Evolutionary conservation across 2,113 vertebrate species (phyloP), one percentile per base, ranked within the genome.

Genomic region (Cephalopterus ornatus): DNA sequence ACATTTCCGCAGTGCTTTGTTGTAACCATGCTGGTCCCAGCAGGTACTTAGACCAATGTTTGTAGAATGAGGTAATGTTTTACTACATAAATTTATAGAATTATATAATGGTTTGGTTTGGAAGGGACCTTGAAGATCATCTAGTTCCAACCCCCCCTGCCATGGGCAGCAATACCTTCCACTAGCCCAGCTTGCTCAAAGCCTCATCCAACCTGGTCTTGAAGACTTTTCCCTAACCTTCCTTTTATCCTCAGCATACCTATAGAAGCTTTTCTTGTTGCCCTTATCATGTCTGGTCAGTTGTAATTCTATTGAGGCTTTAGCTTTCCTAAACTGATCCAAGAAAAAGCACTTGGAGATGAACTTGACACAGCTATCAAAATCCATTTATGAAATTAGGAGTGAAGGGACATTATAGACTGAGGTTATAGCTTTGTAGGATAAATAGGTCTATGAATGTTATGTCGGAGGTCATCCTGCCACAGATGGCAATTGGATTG

Each of bases 381-480:
- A 94, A 94, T n/a, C 41, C 85, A 56, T 93, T 76, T 96, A 59
- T 94, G 58, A 95, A 97, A 88, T 95, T 85, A 92, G 89, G 68
- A 96, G n/a, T 92, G 84, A 93, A 94, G 22, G 56, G 42, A 66
- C 52, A 39, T 92, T 97, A 86, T 47, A 92, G 33, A 47, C 82
- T 94, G 59, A 90, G 22, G 53, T 87, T 79, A 85, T 56, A 50
- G 23, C 67, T 94, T 89, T 53, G 37, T 37, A 79, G 55, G 84
- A 74, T 52, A 96, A 96, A 93, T 79, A 94, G 32, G 49, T 63
- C 46, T 66, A 15, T 50, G 46, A 93, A 77, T 0, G 1, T 49
- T 85, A 61, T 84, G 44, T 63, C 83, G 65, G 85, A 79, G 71
- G 90, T 91, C 75, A 72, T 91, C 85, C 93, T 85, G 78, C 52